A percentile compares a stretch with the other conserved stretches of the same genome.
These are phyloP conservation scores for Temnothorax longispinosus DNA, from an alignment of 1,140 invertebrate species.

Conservation along the genomic window DNA sequence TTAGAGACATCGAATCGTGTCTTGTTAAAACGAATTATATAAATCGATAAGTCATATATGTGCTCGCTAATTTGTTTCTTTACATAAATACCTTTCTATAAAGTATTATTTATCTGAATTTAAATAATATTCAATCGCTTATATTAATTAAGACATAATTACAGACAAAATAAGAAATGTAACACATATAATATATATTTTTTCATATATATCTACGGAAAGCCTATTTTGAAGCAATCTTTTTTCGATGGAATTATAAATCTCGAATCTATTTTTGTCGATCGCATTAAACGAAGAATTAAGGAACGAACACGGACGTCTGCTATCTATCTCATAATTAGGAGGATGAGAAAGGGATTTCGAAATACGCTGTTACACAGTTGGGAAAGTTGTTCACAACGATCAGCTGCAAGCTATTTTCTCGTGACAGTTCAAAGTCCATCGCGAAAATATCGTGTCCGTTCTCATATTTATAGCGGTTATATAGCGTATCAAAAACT, in stretches of 20 bases:
- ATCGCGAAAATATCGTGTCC: constrained; percentile 1
- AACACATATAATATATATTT: not conserved
- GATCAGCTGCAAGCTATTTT: constrained; percentile 51
- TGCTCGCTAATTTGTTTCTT: not conserved
- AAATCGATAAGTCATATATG: not conserved
- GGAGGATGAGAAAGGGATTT: not conserved
- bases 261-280: not conserved
- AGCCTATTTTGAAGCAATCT: not conserved
- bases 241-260: not conserved
- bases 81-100: not conserved
- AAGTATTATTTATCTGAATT: not conserved
- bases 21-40: not conserved
- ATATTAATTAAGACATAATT: not conserved
- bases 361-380: not conserved
- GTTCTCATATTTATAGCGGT: constrained; percentile 2
- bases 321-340: not conserved
- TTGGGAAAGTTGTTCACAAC: constrained; percentile 53
- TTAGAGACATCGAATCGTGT: not conserved
- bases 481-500: not conserved
- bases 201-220: not conserved
- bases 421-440: constrained; percentile 47
- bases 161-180: too few relatives aligned
- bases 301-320: not conserved
- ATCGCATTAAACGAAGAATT: not conserved
- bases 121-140: not conserved